Evolutionary conservation across 2,113 vertebrate genomes (phyloP).

Genomic region (Mormyrus lacerda): DNA sequence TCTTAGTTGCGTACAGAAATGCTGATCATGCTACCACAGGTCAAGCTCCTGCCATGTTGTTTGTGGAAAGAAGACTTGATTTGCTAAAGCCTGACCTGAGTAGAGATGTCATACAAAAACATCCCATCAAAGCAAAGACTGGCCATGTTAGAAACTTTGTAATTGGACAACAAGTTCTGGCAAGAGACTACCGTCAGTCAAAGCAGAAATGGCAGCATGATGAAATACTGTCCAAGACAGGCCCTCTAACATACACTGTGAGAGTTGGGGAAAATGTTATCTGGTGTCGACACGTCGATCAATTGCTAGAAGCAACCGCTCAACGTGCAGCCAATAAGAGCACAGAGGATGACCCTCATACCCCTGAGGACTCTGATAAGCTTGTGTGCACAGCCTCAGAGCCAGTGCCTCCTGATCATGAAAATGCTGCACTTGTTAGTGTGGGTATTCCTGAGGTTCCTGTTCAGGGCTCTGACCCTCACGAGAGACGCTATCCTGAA

Average conservation of each 20-base stretch:
- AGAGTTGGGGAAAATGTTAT: neutral
- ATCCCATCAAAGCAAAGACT: neutral
- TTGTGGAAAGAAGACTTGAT: constrained; percentile 8
- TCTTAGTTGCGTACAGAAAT: constrained; percentile 11
- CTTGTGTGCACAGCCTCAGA: neutral
- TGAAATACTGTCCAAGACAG: neutral
- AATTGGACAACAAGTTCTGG: neutral
- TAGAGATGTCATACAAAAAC: neutral
- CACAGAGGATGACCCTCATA: neutral
- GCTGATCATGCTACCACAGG: neutral
- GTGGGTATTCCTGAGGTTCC: neutral
- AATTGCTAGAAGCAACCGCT: constrained; percentile 8
- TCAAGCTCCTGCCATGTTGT: neutral
- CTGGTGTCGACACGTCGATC: constrained; percentile 1
- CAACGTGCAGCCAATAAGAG: neutral
- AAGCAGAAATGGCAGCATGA: neutral
- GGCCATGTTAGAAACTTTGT: neutral
- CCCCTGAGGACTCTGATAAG: neutral
- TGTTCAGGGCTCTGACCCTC: neutral
- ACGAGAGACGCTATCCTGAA: neutral
- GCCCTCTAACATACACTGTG: neutral
- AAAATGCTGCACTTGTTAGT: neutral
- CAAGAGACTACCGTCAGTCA: neutral
- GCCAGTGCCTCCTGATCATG: neutral
- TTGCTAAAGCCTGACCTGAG: constrained; percentile 5